Evolutionary conservation across 2,797 vertebrate genomes (phyloP).

Genomic region (Aeoliscus strigatus): DNA sequence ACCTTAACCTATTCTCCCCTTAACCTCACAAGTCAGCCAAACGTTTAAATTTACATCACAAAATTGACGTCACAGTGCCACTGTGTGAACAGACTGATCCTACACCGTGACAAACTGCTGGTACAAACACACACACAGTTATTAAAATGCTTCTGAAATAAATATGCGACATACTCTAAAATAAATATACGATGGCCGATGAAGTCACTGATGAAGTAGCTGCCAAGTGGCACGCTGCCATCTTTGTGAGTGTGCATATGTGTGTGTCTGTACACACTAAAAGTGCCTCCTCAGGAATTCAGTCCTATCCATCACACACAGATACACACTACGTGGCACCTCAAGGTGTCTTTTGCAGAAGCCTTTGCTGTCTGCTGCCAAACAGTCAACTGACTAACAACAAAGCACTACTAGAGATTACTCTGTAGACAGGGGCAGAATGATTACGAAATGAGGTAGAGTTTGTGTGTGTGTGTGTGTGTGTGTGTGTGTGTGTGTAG

Average conservation of each 20-base stretch:
- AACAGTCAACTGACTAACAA: conserved; percentile 39
- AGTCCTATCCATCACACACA: conserved; percentile 63
- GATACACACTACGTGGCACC: conserved; percentile 51
- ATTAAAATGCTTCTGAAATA: conserved; percentile 51
- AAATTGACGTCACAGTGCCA: too few relatives aligned
- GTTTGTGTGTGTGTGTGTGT: too few relatives aligned
- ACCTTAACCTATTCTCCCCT: too few relatives aligned
- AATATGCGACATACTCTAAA: too few relatives aligned
- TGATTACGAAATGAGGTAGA: too few relatives aligned
- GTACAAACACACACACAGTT: conserved; percentile 17
- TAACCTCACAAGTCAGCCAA: too few relatives aligned
- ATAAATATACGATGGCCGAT: conserved; percentile 45
- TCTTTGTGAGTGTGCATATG: conserved; percentile 10
- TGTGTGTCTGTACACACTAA: conserved; percentile 33
- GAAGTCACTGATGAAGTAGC: conserved; percentile 51
- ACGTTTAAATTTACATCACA: too few relatives aligned
- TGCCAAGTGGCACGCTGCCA: conserved; percentile 47
- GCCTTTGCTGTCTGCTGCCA: conserved; percentile 49
- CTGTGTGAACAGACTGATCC: too few relatives aligned
- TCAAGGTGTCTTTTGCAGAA: conserved; percentile 77
- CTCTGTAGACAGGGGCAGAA: conserved; percentile 44
- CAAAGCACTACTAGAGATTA: conserved; percentile 62
- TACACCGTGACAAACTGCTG: not conserved
- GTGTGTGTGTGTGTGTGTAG: too few relatives aligned
- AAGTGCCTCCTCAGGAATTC: conserved; percentile 67